phyloP scores from a whole-genome alignment of 2,888 invertebrate genomes.

The Cephus sareptanus region DNA sequence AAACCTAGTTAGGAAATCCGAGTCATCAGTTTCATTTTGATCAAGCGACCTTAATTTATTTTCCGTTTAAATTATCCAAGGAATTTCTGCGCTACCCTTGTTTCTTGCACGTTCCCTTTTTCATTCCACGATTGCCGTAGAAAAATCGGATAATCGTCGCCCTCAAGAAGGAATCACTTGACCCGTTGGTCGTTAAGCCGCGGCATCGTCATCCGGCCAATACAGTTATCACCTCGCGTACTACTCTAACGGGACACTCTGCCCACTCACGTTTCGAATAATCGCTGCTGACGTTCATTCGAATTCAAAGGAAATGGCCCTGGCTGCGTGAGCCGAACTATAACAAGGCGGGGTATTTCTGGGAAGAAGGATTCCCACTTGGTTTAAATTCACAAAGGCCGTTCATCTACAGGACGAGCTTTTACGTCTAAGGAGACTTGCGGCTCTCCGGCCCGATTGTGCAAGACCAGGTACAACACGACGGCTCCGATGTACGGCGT shows the following conservation, averaged over 20 bases:
- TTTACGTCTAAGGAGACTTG: slow-evolving; percentile 68
- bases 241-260: slow-evolving; percentile 59
- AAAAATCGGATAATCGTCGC: too few species aligned
- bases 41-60: slow-evolving; percentile 4
- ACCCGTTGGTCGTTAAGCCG: too few species aligned
- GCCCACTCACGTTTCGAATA: slow-evolving; percentile 50
- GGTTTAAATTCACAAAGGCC: too few species aligned
- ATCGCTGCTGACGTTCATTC: neutral
- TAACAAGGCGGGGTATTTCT: too few species aligned
- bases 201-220: slow-evolving; percentile 52
- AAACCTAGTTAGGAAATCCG: slow-evolving; percentile 36
- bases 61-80: slow-evolving; percentile 12
- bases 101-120: too few species aligned
- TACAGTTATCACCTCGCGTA: slow-evolving; percentile 61
- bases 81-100: slow-evolving; percentile 3
- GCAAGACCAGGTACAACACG: slow-evolving; percentile 90
- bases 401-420: slow-evolving; percentile 57
- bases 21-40: too few species aligned
- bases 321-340: too few species aligned
- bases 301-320: neutral
- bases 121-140: too few species aligned
- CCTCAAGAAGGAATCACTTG: too few species aligned
- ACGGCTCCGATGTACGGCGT: slow-evolving; percentile 97
- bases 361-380: too few species aligned
- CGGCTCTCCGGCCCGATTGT: slow-evolving; percentile 81